A percentile compares a stretch with the other conserved stretches of the same genome.
Evolutionary conservation across 1,140 invertebrate species (phyloP).

Genomic region (Drosophila bocqueti): DNA sequence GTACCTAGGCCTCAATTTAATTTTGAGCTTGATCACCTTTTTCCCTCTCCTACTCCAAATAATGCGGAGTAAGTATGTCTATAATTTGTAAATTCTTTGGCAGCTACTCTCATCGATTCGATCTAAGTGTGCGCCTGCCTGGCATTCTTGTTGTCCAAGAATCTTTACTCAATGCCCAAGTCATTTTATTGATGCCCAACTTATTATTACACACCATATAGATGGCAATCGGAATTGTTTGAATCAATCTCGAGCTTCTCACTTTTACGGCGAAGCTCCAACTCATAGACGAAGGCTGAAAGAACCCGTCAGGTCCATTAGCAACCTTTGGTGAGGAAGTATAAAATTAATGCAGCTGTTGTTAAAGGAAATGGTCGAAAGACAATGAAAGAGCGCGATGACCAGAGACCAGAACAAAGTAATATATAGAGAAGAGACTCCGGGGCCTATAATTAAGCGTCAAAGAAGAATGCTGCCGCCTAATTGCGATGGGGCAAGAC

Average conservation of each 20-base stretch:
- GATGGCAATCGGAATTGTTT: conserved; percentile 41
- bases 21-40: background rate
- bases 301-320: conserved; percentile 33
- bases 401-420: conserved; percentile 48
- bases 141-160: conserved; percentile 6
- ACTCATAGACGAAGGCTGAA: background rate
- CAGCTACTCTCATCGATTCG: conserved; percentile 7
- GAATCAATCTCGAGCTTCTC: conserved; percentile 35
- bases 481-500: conserved; percentile 61
- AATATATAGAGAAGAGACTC: conserved; percentile 18
- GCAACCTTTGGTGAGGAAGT: conserved; percentile 63
- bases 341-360: conserved; percentile 64
- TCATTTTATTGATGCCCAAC: conserved; percentile 30
- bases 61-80: background rate
- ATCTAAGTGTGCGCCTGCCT: conserved; percentile 1
- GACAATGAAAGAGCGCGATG: conserved; percentile 65
- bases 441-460: conserved; percentile 46
- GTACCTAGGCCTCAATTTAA: background rate
- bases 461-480: conserved; percentile 58
- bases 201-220: conserved; percentile 43
- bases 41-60: background rate
- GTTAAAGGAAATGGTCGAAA: conserved; percentile 73
- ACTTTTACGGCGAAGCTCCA: conserved; percentile 15
- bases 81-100: conserved; percentile 34
- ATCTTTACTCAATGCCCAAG: conserved; percentile 23